These are phyloP conservation scores for Coreius guichenoti DNA, from an alignment of 2,797 vertebrate genomes.

Conservation along the genomic window DNA sequence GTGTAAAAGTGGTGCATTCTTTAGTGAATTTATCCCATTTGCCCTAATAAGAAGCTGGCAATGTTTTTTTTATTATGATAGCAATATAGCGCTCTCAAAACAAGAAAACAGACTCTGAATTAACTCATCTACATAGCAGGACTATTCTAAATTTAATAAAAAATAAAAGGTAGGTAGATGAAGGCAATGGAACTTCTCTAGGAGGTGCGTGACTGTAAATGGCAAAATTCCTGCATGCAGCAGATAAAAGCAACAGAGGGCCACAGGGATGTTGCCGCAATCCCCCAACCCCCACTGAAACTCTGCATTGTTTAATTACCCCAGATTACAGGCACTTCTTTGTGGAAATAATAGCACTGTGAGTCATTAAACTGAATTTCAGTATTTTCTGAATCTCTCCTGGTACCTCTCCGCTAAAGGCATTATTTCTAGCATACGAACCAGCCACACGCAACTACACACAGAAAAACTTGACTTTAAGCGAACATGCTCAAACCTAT, in stretches of 20 bases:
- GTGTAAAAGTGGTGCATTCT: background rate
- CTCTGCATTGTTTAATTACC: constrained; percentile 47
- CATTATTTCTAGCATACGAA: constrained; percentile 42
- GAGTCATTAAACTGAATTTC: constrained; percentile 44
- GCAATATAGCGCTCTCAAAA: background rate
- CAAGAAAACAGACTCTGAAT: constrained; percentile 9
- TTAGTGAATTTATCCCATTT: background rate
- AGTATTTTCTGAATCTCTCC: constrained; percentile 39
- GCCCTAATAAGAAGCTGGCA: background rate
- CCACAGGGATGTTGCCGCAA: constrained; percentile 25
- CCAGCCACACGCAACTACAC: background rate
- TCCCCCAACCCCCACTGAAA: constrained; percentile 19
- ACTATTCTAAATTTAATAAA: background rate
- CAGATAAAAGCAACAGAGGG: constrained; percentile 40
- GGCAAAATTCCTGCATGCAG: constrained; percentile 25
- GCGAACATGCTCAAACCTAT: background rate
- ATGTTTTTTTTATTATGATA: background rate
- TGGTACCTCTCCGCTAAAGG: constrained; percentile 34
- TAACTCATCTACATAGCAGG: background rate
- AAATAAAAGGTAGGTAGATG: background rate
- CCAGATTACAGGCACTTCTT: constrained; percentile 38
- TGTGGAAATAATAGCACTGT: constrained; percentile 39
- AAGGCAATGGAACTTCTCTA: constrained; percentile 27
- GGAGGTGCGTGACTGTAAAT: constrained; percentile 24
- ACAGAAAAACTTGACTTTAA: constrained; percentile 17